Base-by-base conservation (phyloP, 2,888 invertebrate species). In the Theodoxus fluviatilis region DNA sequence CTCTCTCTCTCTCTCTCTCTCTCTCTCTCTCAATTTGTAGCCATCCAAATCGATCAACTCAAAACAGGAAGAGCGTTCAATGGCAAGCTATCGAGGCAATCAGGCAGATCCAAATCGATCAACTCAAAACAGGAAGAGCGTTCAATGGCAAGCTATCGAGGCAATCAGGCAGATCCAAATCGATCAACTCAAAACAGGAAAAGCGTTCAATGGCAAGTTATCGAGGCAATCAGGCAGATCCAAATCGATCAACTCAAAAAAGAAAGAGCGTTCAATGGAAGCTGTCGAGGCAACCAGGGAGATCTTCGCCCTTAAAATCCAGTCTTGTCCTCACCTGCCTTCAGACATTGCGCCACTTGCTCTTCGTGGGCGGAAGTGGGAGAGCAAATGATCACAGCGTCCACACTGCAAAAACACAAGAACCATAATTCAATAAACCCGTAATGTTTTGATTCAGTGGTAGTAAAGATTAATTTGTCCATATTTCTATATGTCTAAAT, bases 361-460 rank as follows among this genome's bases (percentile, higher is more conserved):
- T 69, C 28, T 71, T 80, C 78, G 68, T 83, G 83, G 9, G 78
- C 78, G 2, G 72, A 65, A 3, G 81, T 79, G 15, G 81, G 80
- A 1, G 81, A 80, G 47, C 79, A 79, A n/a, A 83, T 75, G 47
- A 83, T 68, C 0, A 81, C 80, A 15, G 76, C 81, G 63, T 77
- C 68, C 3, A 81, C 79, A 73, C 81, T 81, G 74, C 35, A 71
- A 71, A 6, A 65, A 49, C 9, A 67, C 2, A n/a, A 61, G 25
- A 15, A 70, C n/a, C n/a, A n/a, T n/a, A n/a, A n/a, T n/a, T n/a
- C n/a, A n/a, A n/a, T n/a, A n/a, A n/a, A n/a, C n/a, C n/a, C n/a
- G n/a, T n/a, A n/a, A n/a, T n/a, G n/a, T n/a, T n/a, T n/a, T n/a
- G n/a, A n/a, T n/a, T n/a, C n/a, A n/a, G n/a, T n/a, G n/a, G n/a